Conservation (phyloP, 2,113 vertebrate species). For the Crotalus viridis region DNA sequence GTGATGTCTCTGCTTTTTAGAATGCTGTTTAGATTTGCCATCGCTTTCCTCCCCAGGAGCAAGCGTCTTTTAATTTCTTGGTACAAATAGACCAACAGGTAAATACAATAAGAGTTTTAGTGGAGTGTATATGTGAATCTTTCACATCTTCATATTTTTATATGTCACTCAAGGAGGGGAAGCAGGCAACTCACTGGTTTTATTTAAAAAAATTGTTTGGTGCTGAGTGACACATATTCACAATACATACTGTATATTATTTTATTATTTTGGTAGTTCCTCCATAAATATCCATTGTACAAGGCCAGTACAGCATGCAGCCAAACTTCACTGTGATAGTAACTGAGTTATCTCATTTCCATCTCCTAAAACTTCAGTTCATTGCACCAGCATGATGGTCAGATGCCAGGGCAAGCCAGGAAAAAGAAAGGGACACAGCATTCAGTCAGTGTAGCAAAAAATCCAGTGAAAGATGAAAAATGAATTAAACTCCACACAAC, state of each 20-base stretch:
- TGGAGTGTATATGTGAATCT: constrained; percentile 15
- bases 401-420: constrained; percentile 17
- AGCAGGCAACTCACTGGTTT: constrained; percentile 39
- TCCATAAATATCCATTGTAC: constrained; percentile 46
- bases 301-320: neutral
- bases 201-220: neutral
- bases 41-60: too few species aligned
- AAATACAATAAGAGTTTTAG: too few species aligned
- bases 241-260: constrained; percentile 32
- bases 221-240: constrained; percentile 17
- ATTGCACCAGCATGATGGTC: constrained; percentile 41
- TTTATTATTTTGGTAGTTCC: constrained; percentile 41
- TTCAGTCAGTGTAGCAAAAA: neutral
- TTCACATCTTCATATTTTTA: constrained; percentile 39
- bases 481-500: constrained; percentile 25
- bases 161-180: constrained; percentile 44
- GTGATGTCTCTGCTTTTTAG: too few species aligned
- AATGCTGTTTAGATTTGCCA: too few species aligned
- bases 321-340: constrained; percentile 8
- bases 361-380: constrained; percentile 44
- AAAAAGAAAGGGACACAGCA: constrained; percentile 13
- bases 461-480: constrained; percentile 47
- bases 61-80: too few species aligned
- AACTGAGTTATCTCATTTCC: constrained; percentile 17
- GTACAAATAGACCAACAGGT: too few species aligned